Conservation (phyloP, 2,888 invertebrate species). For the Lamellibrachia satsuma region DNA sequence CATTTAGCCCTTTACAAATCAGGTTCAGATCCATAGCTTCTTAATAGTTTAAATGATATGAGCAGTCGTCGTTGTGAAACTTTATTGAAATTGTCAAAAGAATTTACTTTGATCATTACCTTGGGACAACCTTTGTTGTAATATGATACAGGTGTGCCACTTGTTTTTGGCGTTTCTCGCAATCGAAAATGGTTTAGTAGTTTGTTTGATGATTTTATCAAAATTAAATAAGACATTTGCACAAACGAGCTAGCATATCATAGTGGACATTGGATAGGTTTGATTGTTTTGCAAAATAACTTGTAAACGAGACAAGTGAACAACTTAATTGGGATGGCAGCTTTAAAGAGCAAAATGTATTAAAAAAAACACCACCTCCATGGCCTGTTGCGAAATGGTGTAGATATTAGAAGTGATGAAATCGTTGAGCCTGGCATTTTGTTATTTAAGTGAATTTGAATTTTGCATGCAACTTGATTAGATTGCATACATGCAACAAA, state of each 20-base stretch:
- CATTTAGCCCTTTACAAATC: neutral
- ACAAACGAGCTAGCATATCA: neutral
- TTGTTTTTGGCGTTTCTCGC: neutral
- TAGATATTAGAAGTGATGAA: neutral
- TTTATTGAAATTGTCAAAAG: no score
- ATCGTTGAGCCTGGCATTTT: neutral
- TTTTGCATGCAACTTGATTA: neutral
- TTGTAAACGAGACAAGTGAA: neutral
- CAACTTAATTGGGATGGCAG: neutral
- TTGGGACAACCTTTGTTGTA: no score
- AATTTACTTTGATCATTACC: no score
- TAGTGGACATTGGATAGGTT: neutral
- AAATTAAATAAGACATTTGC: neutral
- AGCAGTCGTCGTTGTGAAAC: neutral
- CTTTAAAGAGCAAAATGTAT: no score
- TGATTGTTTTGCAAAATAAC: neutral
- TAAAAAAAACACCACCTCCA: no score
- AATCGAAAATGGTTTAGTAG: neutral
- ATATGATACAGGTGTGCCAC: no score
- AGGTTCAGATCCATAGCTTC: neutral
- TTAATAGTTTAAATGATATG: neutral
- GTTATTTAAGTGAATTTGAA: neutral
- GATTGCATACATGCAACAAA: neutral
- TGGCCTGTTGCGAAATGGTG: neutral
- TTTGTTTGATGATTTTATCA: neutral